Evolutionary conservation across 2,888 invertebrate species (phyloP).

Genomic region (Lasius fuliginosus): DNA sequence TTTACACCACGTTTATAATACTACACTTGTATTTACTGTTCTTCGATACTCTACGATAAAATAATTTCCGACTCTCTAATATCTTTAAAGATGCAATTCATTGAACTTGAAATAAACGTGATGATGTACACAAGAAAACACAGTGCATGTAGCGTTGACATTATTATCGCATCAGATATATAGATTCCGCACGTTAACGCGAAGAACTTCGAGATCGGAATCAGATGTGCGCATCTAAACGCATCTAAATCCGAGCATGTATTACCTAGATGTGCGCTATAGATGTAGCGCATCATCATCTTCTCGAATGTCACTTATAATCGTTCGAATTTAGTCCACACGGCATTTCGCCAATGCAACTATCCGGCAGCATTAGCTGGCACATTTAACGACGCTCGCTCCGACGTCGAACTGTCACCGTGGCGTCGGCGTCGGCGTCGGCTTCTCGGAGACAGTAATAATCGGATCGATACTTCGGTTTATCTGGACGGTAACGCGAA

Average conservation of each 20-base stretch:
- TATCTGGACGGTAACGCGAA: slow-evolving; percentile 43
- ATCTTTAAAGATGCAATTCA: not conserved
- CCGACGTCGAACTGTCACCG: slow-evolving; percentile 44
- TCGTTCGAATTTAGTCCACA: slow-evolving; percentile 71
- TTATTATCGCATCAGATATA: not conserved
- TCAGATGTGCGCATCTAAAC: not conserved
- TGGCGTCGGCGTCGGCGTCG: not conserved
- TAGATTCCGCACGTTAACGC: not conserved
- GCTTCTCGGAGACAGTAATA: slow-evolving; percentile 34
- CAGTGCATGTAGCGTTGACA: not conserved
- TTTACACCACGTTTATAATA: not conserved
- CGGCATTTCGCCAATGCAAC: slow-evolving; percentile 75
- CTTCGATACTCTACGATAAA: not conserved
- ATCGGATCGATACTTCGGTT: slow-evolving; percentile 42
- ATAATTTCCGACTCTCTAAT: not conserved
- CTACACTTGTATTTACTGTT: not conserved
- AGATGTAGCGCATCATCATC: slow-evolving; percentile 59
- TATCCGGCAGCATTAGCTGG: slow-evolving; percentile 49
- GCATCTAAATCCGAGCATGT: slow-evolving; percentile 6
- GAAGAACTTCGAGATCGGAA: not conserved
- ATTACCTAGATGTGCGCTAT: slow-evolving; percentile 40
- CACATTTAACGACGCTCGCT: slow-evolving; percentile 55
- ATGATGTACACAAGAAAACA: not conserved
- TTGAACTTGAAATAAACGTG: not conserved
- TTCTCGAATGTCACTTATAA: slow-evolving; percentile 66